Conservation (phyloP, 2,888 invertebrate species). For the Ligdia adustata region DNA sequence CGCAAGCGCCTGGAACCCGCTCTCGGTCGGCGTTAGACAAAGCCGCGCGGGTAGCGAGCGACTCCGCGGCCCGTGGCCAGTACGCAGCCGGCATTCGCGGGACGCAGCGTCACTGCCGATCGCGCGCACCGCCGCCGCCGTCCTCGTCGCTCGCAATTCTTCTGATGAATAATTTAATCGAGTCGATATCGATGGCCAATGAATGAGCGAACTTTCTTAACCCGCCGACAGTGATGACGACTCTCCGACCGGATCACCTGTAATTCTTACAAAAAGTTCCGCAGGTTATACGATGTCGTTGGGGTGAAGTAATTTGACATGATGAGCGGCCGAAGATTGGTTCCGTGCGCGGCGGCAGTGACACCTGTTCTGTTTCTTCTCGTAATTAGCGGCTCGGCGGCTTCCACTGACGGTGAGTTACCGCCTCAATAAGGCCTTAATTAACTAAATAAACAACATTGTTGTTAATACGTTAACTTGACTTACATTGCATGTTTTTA, state of each 20-base stretch:
- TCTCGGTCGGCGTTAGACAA: slow-evolving; percentile 45
- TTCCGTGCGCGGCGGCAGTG: slow-evolving; percentile 53
- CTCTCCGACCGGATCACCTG: slow-evolving; percentile 59
- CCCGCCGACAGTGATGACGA: slow-evolving; percentile 61
- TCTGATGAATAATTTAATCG: slow-evolving; percentile 76
- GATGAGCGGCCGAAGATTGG: slow-evolving; percentile 65
- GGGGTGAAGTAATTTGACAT: slow-evolving; percentile 65
- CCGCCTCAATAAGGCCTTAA: slow-evolving; percentile 23
- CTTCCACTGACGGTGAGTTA: slow-evolving; percentile 74
- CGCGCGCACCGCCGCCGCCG: slow-evolving; percentile 42
- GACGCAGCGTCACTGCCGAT: slow-evolving; percentile 51
- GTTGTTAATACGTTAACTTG: slow-evolving; percentile 9
- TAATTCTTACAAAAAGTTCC: slow-evolving; percentile 63
- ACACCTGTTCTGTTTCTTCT: slow-evolving; percentile 59
- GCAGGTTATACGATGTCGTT: slow-evolving; percentile 61
- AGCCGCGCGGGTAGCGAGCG: slow-evolving; percentile 54
- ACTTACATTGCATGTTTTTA: slow-evolving; percentile 12
- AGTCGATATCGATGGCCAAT: slow-evolving; percentile 66
- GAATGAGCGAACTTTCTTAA: slow-evolving; percentile 67
- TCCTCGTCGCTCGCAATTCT: slow-evolving; percentile 43
- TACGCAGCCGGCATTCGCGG: slow-evolving; percentile 59
- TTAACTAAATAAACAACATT: slow-evolving; percentile 17
- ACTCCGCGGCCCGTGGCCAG: slow-evolving; percentile 42
- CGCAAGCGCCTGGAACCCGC: slow-evolving; percentile 69
- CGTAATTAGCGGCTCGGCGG: slow-evolving; percentile 58